Conservation (phyloP, 2,888 invertebrate genomes). For the Sphecodes monilicornis region DNA sequence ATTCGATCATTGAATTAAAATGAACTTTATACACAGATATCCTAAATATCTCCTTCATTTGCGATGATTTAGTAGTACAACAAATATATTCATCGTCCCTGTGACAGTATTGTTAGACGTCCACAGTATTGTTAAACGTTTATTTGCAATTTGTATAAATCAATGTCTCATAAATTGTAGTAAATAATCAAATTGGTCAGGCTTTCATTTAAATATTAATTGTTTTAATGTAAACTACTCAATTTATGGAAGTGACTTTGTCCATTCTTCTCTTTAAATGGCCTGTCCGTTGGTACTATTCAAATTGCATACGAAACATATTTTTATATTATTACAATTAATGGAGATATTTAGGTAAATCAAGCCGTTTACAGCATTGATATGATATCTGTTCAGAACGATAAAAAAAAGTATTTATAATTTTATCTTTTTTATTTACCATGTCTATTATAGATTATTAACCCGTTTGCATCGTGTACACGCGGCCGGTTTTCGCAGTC, state of each 20-base stretch:
- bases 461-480: not conserved
- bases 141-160: not conserved
- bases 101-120: not conserved
- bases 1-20: not conserved
- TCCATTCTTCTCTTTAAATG: not conserved
- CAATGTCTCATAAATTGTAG: not conserved
- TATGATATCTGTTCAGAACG: not conserved
- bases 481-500: not conserved
- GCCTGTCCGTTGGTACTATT: not conserved
- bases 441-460: constrained; percentile 5
- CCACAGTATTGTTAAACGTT: not conserved
- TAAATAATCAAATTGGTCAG: not conserved
- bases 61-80: not conserved
- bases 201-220: not conserved
- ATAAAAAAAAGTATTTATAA: constrained; percentile 15
- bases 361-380: not conserved
- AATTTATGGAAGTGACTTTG: not conserved
- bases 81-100: not conserved
- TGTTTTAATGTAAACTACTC: not conserved
- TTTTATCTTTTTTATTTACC: constrained; percentile 26
- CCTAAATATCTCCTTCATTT: not conserved
- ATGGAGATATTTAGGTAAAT: not conserved
- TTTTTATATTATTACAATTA: not conserved
- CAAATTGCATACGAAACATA: not conserved
- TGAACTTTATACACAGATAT: not conserved